These are phyloP conservation scores for Brachylomia viminalis DNA, from an alignment of 2,888 invertebrate genomes.

Conservation along the genomic window DNA sequence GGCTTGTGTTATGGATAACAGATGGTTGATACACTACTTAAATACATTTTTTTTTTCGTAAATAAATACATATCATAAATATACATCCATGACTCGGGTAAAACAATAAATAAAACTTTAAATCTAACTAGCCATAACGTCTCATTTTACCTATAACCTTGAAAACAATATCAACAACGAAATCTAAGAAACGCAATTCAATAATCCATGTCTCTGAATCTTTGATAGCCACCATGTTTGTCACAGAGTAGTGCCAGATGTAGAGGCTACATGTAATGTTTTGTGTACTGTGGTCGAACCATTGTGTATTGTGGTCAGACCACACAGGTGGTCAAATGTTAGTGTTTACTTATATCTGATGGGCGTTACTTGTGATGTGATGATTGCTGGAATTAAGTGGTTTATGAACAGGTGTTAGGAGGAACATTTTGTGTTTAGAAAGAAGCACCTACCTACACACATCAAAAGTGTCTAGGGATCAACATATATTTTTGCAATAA, in stretches of 20 bases:
- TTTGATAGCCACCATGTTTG: conserved; percentile 79
- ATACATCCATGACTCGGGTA: too few relatives aligned
- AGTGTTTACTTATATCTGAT: conserved; percentile 36
- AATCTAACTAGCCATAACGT: background rate
- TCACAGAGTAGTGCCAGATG: conserved; percentile 72
- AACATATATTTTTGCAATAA: too few relatives aligned
- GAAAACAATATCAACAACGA: conserved; percentile 16
- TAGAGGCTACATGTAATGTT: conserved; percentile 54
- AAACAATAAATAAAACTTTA: background rate
- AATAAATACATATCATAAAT: too few relatives aligned
- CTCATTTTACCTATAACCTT: background rate
- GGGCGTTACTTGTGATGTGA: conserved; percentile 50
- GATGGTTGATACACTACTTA: too few relatives aligned
- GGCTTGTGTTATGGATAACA: too few relatives aligned
- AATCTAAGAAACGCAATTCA: conserved; percentile 66
- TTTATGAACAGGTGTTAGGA: conserved; percentile 31
- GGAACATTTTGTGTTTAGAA: conserved; percentile 6
- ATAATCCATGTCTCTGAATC: conserved; percentile 81
- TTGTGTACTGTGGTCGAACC: conserved; percentile 25
- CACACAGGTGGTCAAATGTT: conserved; percentile 60
- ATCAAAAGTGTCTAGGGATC: too few relatives aligned
- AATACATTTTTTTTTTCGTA: too few relatives aligned
- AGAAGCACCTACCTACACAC: too few relatives aligned
- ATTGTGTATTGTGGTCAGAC: conserved; percentile 38
- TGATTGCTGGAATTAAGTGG: conserved; percentile 58